Evolutionary conservation across 2,888 invertebrate species (phyloP).

Genomic region (Rhabditophanes sp.): DNA sequence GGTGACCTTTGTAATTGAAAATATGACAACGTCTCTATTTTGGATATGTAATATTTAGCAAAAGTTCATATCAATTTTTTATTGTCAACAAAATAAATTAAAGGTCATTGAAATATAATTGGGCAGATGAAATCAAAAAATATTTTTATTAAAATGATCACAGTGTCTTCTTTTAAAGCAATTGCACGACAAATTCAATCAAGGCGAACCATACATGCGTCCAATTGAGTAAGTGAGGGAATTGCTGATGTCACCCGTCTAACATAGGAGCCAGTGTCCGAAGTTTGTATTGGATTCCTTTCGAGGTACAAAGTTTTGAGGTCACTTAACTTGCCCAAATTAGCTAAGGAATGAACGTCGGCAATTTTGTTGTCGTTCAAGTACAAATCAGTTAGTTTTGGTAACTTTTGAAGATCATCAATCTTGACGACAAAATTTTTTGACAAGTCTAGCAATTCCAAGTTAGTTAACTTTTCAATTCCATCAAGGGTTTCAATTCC

Average conservation of each 20-base stretch:
- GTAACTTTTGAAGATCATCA: neutral
- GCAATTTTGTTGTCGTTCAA: conserved; percentile 73
- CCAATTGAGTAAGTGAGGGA: conserved; percentile 75
- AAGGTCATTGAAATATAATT: too few relatives aligned
- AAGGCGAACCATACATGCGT: too few relatives aligned
- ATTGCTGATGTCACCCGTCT: conserved; percentile 71
- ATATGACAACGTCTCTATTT: too few relatives aligned
- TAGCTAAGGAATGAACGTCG: conserved; percentile 67
- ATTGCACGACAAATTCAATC: too few relatives aligned
- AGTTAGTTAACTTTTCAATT: conserved; percentile 48
- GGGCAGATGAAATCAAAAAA: too few relatives aligned
- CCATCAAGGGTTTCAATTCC: conserved; percentile 65
- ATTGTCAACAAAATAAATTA: too few relatives aligned
- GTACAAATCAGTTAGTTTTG: conserved; percentile 50
- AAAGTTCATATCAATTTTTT: too few relatives aligned
- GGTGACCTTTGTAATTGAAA: too few relatives aligned
- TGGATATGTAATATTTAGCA: too few relatives aligned
- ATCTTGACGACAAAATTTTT: neutral
- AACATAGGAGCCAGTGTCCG: conserved; percentile 36
- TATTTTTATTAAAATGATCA: too few relatives aligned
- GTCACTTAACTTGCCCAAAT: conserved; percentile 51
- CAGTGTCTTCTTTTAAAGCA: too few relatives aligned
- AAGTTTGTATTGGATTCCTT: conserved; percentile 58
- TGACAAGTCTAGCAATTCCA: neutral
- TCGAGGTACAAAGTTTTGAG: conserved; percentile 74